Base-by-base conservation (phyloP, 1,140 invertebrate genomes). In the Parapsyche elsis region DNA sequence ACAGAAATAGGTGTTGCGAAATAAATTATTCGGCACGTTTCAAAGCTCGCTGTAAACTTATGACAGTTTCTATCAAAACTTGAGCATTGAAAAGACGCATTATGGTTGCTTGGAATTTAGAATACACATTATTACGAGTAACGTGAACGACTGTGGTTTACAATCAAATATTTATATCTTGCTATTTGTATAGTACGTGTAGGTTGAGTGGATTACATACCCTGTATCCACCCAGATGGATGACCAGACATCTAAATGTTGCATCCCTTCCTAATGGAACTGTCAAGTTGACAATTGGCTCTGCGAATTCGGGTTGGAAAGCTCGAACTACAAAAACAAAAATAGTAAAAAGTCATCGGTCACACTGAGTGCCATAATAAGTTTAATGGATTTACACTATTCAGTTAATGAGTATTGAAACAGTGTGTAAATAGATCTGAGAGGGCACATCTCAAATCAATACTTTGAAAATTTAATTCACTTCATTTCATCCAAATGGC, bases 191-290 rank as follows among this genome's bases (percentile, higher is more conserved):
- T 38, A 38, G 30, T 38, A 4, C 7, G 30, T 38, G 1, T 38
- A 38, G 30, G 38, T 64, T 23, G 16, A 23, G 24, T 64, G 23
- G 19, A 26, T 64, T 84, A 90, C 93, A 93, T 91, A 97, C 96
- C 90, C 95, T 94, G 89, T 97, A 97, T 85, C 94, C 94, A 67
- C 95, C 95, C 82, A 97, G 91, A 88, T 96, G 94, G 84, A 94
- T 92, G 45, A 97, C 95, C 84, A 95, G 90, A 88, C 96, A 97
- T 85, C 92, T 94, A 86, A 97, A 96, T 71, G 92, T 94, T 59
- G 95, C 95, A 87, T 97, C 95, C 85, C 96, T 90, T 79, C 95
- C 95, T 61, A 96, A 90, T 78, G 95, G 91, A 57, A 97, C 91
- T 49, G 96, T 96, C 80, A 97, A 89, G 90, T 97, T 97, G 79